Base-by-base conservation (phyloP, 2,113 vertebrate genomes). In the Rafetus swinhoei region DNA sequence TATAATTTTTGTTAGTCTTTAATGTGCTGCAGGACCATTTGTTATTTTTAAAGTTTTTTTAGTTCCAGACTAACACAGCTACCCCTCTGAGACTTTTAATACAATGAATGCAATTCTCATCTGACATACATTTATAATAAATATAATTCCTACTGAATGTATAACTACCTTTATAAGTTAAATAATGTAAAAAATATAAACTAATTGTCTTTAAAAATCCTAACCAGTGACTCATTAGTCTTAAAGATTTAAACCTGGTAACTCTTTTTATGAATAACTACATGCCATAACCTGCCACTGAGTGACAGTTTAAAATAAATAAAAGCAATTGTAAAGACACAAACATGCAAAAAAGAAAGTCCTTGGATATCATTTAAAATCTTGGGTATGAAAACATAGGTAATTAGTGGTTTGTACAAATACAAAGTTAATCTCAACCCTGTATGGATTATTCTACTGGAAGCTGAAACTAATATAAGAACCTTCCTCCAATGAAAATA, bases 171-270 rank as follows among this genome's bases (percentile, higher is more conserved):
- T 88, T 90, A 62, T 82, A 22, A 1, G 74, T 60, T 79, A 60
- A 84, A 79, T 90, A 84, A 59, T 74, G 83, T 87, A 94, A 79
- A 29, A n/a, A 27, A 53, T 95, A 79, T n/a, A n/a, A 27, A 53
- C 89, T 95, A 95, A 95, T 94, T 96, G 91, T 45, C 69, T 79
- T 91, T 81, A 60, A 85, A 96, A 92, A 53, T 65, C 74, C 88
- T 95, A 96, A 96, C 85, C 93, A 95, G 54, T 76, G 83, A 80
- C 76, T 97, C 79, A 87, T 94, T 94, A 95, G 90, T 93, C 72
- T 92, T 93, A 93, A 88, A 94, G 83, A 84, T 87, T 65, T 59
- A 95, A 90, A 95, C 81, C 56, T 55, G 76, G 79, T 93, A 94
- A 85, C n/a, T 12, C 25, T 85, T 95, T 95, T 94, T 76, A 94